phyloP scores from a whole-genome alignment of 1,140 invertebrate genomes.

The Cyclina sinensis region DNA sequence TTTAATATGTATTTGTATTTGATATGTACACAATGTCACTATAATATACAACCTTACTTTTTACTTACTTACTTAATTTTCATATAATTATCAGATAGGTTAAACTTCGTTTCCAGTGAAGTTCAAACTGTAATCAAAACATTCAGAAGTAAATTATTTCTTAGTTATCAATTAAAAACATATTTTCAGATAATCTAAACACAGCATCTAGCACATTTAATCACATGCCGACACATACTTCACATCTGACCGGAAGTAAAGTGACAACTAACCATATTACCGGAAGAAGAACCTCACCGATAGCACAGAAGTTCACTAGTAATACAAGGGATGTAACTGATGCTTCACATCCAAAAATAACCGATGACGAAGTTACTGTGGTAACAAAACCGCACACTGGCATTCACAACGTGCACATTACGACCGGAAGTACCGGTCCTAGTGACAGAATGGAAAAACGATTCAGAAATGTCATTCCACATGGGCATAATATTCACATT shows the following conservation, averaged over 20 bases:
- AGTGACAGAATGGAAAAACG: not conserved
- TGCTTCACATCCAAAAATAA: not conserved
- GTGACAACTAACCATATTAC: not conserved
- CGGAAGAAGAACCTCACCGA: not conserved
- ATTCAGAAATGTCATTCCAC: conserved; percentile 1
- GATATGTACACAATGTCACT: too few relatives aligned
- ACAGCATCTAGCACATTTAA: conserved; percentile 10
- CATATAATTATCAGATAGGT: too few relatives aligned
- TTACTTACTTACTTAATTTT: too few relatives aligned
- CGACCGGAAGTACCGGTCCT: not conserved
- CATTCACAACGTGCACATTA: not conserved
- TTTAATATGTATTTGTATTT: too few relatives aligned
- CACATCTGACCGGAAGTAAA: conserved; percentile 12
- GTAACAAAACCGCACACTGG: not conserved
- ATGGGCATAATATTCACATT: conserved; percentile 34
- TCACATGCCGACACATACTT: conserved; percentile 12
- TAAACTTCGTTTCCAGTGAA: too few relatives aligned
- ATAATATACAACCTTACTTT: too few relatives aligned
- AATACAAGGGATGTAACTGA: not conserved
- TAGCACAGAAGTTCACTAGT: not conserved
- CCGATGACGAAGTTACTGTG: not conserved
- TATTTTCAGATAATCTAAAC: not conserved
- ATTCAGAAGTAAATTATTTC: too few relatives aligned
- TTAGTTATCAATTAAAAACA: too few relatives aligned
- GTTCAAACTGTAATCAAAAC: too few relatives aligned